phyloP scores from a whole-genome alignment of 2,113 vertebrate genomes.

The Burhinus oedicnemus region DNA sequence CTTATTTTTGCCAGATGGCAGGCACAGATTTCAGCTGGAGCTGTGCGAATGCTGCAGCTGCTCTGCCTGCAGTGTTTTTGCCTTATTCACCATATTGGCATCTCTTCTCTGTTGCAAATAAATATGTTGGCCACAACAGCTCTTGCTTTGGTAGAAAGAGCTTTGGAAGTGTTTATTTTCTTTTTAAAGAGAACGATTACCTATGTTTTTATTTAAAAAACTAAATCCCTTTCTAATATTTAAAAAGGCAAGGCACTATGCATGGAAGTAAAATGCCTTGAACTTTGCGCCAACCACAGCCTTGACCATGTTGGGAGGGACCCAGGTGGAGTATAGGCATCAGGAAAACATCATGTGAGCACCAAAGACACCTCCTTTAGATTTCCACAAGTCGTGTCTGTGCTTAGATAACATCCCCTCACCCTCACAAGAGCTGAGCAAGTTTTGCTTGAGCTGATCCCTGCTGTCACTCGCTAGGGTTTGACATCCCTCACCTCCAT shows the following conservation, averaged over 20 bases:
- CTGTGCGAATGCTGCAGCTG: background rate
- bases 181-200: background rate
- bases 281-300: background rate
- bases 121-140: background rate
- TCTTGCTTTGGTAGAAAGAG: background rate
- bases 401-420: background rate
- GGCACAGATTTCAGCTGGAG: slow-evolving; percentile 38
- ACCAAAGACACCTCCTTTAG: background rate
- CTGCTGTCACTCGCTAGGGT: background rate
- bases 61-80: background rate
- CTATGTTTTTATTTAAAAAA: background rate
- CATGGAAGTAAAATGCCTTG: background rate
- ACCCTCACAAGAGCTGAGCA: background rate
- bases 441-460: background rate
- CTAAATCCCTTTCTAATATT: background rate
- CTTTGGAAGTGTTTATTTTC: background rate
- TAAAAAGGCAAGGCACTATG: background rate
- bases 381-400: background rate
- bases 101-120: background rate
- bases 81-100: background rate
- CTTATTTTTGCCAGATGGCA: slow-evolving; percentile 62
- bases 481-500: background rate
- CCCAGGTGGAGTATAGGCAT: background rate
- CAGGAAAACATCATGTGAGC: background rate
- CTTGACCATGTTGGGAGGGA: background rate